Evolutionary conservation across 2,113 vertebrate genomes (phyloP).

Genomic region (Setophaga kirtlandii): DNA sequence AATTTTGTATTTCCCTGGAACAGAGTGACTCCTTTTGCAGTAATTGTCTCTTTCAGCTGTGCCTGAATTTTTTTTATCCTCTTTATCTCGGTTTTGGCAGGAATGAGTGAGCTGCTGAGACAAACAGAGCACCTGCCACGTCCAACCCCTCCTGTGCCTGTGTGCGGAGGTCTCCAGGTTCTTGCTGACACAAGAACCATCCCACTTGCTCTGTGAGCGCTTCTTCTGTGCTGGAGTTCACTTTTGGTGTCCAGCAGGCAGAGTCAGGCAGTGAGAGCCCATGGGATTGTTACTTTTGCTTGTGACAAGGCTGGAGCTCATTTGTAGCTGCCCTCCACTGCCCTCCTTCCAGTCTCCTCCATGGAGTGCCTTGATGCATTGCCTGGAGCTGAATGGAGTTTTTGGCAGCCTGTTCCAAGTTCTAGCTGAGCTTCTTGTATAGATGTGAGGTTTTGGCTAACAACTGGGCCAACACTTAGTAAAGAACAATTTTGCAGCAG

Average conservation of each 20-base stretch:
- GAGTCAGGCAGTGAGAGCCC: neutral
- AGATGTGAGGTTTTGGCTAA: neutral
- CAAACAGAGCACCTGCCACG: neutral
- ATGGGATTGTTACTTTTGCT: neutral
- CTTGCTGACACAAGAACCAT: too few species aligned
- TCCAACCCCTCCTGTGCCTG: neutral
- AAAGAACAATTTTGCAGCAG: neutral
- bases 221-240: neutral
- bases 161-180: neutral
- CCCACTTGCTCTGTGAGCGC: accelerated
- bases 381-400: neutral
- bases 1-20: too few species aligned
- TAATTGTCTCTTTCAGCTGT: neutral
- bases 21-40: too few species aligned
- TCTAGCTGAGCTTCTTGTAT: neutral
- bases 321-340: neutral
- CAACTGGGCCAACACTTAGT: accelerated
- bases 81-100: accelerated
- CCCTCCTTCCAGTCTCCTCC: neutral
- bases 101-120: neutral
- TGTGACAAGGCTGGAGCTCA: neutral
- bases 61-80: neutral
- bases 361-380: neutral
- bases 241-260: neutral
- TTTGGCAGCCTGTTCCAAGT: neutral